Base-by-base conservation (phyloP, 2,888 invertebrate genomes). In the Ophioninae sp. region DNA sequence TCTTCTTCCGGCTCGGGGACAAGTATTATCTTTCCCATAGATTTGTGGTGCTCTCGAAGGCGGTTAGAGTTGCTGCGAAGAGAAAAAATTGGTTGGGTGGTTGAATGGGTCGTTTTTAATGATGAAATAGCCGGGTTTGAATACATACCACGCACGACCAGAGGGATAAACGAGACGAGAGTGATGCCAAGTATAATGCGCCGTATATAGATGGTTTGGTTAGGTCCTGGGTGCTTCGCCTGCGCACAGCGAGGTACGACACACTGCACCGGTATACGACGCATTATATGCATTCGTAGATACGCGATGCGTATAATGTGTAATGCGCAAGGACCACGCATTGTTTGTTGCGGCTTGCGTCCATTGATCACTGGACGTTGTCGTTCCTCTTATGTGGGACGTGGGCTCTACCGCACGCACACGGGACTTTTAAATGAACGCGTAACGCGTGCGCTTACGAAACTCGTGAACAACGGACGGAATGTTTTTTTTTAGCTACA, bases 341-440 rank as follows among this genome's bases (percentile, higher is more conserved):
- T 88, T 86, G 88, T 87, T 88, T 86, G 88, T 87, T 85, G 82
- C 73, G 80, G 75, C 67, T 72, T 74, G 80, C 82, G 84, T 84
- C 82, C 87, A 88, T 88, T 88, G 86, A 86, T 88, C 87, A 83
- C 80, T 76, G 83, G 84, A 86, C 84, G 83, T 85, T 85, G 83
- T 83, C 86, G 73, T 73, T 56, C 77, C 76, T 56, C 63, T 30
- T 81, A 58, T 74, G 71, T 78, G 74, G 64, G 68, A 77, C 78
- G 81, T 76, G 75, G 79, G 65, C 75, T 67, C 78, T 58, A 58
- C 30, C 41, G 30, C 61, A 51, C n/a, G 23, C 69, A 51, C 30
- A 69, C 74, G 30, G 39, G 72, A 61, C 23, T 71, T 65, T 56
- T 71, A 71, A 65, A 73, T 69, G 69, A 59, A 65, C 65, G 65